These are phyloP conservation scores for Gortyna flavago DNA, from an alignment of 2,888 invertebrate species.

Conservation along the genomic window DNA sequence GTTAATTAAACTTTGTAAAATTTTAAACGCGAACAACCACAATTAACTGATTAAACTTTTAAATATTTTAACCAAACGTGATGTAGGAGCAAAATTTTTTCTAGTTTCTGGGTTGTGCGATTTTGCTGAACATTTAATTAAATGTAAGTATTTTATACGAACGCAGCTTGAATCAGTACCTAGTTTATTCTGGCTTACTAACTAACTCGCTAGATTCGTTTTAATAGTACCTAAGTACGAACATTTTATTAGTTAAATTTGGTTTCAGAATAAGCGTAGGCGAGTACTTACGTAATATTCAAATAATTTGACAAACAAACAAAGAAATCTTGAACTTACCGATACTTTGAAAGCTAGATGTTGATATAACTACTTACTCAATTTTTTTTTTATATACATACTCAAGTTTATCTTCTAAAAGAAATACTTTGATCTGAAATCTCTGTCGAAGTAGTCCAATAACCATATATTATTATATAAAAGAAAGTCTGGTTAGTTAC, in stretches of 20 bases:
- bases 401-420: not conserved
- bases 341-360: constrained; percentile 1
- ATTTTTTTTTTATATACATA: not conserved
- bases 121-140: constrained; percentile 33
- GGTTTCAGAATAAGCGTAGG: not conserved
- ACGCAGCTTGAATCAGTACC: constrained; percentile 2
- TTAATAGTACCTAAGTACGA: not conserved
- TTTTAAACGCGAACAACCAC: constrained; percentile 69
- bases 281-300: constrained; percentile 6
- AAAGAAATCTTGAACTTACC: constrained; percentile 1
- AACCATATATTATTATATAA: no score
- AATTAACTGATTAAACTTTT: constrained; percentile 72
- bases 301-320: not conserved
- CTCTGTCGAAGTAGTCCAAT: not conserved
- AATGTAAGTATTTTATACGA: constrained; percentile 26
- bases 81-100: constrained; percentile 47
- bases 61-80: constrained; percentile 65
- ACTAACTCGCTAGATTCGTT: not conserved
- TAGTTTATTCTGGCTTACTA: not conserved
- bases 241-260: not conserved
- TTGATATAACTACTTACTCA: not conserved
- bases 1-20: constrained; percentile 74
- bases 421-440: not conserved
- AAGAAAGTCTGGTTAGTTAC: no score
- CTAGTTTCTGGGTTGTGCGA: constrained; percentile 21